phyloP scores from a whole-genome alignment of 2,888 invertebrate species.

The Phoronis australis region DNA sequence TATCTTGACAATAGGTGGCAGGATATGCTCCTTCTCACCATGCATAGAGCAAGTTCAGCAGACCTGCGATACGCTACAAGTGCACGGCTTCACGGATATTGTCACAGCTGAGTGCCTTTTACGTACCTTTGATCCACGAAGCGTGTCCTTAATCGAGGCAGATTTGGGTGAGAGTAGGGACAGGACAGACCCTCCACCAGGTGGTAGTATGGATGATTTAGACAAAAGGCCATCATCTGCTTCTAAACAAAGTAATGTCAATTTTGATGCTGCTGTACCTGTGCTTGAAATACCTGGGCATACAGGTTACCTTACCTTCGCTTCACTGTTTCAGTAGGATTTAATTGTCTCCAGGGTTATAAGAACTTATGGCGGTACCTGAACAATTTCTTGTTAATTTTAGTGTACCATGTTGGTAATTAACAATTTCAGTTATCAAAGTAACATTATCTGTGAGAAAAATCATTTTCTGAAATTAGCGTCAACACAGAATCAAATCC shows the following conservation, averaged over 20 bases:
- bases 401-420: no score
- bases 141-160: slow-evolving; percentile 31
- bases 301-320: slow-evolving; percentile 93
- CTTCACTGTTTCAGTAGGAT: no score
- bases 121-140: slow-evolving; percentile 35
- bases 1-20: slow-evolving; percentile 65
- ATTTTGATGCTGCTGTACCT: slow-evolving; percentile 60
- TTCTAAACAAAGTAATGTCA: background rate
- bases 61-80: slow-evolving; percentile 68
- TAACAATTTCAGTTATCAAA: no score
- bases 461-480: no score
- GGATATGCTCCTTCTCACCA: slow-evolving; percentile 95
- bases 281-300: slow-evolving; percentile 79
- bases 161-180: slow-evolving; percentile 18
- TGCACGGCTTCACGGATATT: slow-evolving; percentile 76
- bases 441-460: no score
- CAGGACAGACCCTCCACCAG: slow-evolving; percentile 19
- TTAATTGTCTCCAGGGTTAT: no score
- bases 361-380: no score
- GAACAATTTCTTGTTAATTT: no score
- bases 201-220: slow-evolving; percentile 38
- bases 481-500: no score
- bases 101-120: slow-evolving; percentile 75
- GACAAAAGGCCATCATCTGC: slow-evolving; percentile 10
- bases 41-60: slow-evolving; percentile 98